Base-by-base conservation (phyloP, 1,140 invertebrate genomes). In the Drosophila obscura region DNA sequence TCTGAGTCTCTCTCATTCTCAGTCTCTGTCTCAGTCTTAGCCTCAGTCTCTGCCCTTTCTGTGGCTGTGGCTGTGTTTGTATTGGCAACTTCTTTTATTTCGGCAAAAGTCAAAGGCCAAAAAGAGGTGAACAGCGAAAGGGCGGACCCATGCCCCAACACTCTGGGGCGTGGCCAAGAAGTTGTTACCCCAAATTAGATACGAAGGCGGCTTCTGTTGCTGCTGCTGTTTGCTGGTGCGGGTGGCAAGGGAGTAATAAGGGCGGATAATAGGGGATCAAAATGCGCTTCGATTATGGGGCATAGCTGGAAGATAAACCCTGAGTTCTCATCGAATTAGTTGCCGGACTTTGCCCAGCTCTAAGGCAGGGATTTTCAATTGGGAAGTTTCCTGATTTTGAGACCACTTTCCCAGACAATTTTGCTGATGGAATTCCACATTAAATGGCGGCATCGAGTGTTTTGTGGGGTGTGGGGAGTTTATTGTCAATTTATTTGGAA, bases 71-170 rank as follows among this genome's bases (percentile, higher is more conserved):
- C 45, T 73, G 45, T 74, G 52, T 65, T 65, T 74, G 59, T 46
- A 53, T 63, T 63, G 50, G 31, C 48, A 53, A 71, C 67, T 77
- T 77, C 64, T 73, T 73, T 87, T 72, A 62, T 65, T 85, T 76
- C 63, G 81, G 71, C 67, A 60, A 81, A 78, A 78, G 57, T 73
- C 69, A 79, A 51, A 75, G 56, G 16, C 49, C 48, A 45, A 50
- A 44, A 43, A 16, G 39, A 39, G n/a, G 19, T 13, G 11, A 84
- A 85, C 80, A 84, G 50, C 62, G 62, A 77, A 85, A 59, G 50
- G 80, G 80, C 80, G 81, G 74, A 11, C 66, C 44, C 59, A 57
- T 73, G 48, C 52, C 66, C 22, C 61, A 51, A 13, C 15, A 5
- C 46, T 28, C 46, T 56, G 22, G 52, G 55, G 68, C 44, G 49